Conservation (phyloP, 2,888 invertebrate genomes). For the Mellilla xanthometata region DNA sequence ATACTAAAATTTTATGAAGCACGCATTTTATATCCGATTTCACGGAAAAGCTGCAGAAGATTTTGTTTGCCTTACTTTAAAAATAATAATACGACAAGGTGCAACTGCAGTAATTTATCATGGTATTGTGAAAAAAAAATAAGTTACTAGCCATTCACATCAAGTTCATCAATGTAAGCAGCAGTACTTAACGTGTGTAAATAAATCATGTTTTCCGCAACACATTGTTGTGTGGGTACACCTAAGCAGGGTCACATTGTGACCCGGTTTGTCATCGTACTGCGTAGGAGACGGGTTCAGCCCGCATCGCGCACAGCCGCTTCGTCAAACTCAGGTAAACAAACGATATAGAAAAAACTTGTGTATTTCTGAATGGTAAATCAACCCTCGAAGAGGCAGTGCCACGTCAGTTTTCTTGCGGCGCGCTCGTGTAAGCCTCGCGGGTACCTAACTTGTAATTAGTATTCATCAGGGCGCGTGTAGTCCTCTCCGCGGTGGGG, state of each 20-base stretch:
- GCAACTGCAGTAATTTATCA: too few species aligned
- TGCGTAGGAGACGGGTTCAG: constrained; percentile 26
- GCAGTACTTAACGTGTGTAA: constrained; percentile 27
- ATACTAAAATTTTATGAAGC: too few species aligned
- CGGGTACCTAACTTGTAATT: constrained; percentile 73
- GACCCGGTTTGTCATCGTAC: constrained; percentile 32
- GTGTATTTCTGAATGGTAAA: constrained; percentile 12
- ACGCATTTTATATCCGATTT: too few species aligned
- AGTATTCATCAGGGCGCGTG: constrained; percentile 82
- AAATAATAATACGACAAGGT: too few species aligned
- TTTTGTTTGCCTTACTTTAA: too few species aligned
- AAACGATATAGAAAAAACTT: constrained; percentile 14
- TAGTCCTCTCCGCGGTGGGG: constrained; percentile 79
- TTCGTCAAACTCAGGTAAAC: constrained; percentile 13
- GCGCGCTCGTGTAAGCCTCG: constrained; percentile 27
- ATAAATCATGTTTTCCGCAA: constrained; percentile 33
- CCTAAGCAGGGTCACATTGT: constrained; percentile 27
- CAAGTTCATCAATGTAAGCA: constrained; percentile 22
- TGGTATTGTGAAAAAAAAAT: too few species aligned
- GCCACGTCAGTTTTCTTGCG: constrained; percentile 34
- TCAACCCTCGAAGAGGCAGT: constrained; percentile 17
- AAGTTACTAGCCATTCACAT: constrained; percentile 16
- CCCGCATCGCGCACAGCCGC: constrained; percentile 2
- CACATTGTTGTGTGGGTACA: constrained; percentile 19
- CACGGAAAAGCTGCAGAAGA: too few species aligned